Conservation (phyloP, 64 coral and sea anemone genomes). For the Orbicella faveolata region DNA sequence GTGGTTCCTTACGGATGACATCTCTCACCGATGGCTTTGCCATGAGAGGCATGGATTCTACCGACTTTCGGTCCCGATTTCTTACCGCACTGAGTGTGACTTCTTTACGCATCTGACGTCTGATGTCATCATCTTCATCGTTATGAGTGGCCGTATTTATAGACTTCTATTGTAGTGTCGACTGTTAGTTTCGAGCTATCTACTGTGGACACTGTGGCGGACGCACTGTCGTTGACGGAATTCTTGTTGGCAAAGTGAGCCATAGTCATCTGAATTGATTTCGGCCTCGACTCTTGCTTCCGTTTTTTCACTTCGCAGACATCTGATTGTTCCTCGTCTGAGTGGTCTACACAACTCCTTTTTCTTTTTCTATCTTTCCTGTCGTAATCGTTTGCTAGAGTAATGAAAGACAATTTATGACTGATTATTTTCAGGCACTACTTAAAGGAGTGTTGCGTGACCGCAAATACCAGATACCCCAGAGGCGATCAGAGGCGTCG, state of each 20-base stretch:
- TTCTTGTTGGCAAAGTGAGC: neutral
- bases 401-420: neutral
- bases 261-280: neutral
- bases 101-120: conserved; percentile 28
- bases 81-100: conserved; percentile 17
- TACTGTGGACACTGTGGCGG: neutral
- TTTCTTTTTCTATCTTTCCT: neutral
- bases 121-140: conserved; percentile 42
- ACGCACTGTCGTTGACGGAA: neutral
- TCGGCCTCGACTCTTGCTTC: neutral
- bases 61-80: conserved; percentile 54
- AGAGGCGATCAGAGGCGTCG: neutral
- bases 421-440: neutral
- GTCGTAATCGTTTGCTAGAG: no score
- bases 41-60: conserved; percentile 40
- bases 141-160: conserved; percentile 21
- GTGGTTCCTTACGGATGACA: conserved; percentile 21
- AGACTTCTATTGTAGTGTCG: neutral
- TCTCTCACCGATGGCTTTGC: conserved; percentile 34
- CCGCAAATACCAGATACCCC: neutral
- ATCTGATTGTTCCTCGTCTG: neutral
- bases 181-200: neutral
- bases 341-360: neutral
- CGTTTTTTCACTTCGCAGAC: neutral
- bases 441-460: conserved; percentile 7